Conservation (phyloP, 2,113 vertebrate species). For the Eonycteris spelaea region DNA sequence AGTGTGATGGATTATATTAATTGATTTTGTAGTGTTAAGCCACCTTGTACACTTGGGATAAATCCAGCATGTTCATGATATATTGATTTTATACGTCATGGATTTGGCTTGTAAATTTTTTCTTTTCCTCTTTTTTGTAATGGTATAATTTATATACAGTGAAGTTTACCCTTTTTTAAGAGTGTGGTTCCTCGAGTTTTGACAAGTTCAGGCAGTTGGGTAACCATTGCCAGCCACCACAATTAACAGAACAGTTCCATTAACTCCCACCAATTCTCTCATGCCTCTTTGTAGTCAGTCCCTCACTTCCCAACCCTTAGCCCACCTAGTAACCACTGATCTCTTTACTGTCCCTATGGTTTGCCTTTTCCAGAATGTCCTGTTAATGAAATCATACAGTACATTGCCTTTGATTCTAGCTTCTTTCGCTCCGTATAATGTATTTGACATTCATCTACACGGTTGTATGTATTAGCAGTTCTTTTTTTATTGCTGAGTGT, state of each 20-base stretch:
- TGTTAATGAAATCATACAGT: not conserved
- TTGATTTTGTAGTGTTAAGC: constrained; percentile 24
- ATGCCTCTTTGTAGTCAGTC: not conserved
- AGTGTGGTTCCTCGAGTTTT: constrained; percentile 8
- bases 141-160: not conserved
- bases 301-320: not conserved
- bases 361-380: not conserved
- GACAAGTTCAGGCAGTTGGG: not conserved
- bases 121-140: not conserved
- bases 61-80: not conserved
- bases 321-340: not conserved
- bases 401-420: not conserved
- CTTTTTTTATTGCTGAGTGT: not conserved
- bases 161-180: not conserved
- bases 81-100: not conserved
- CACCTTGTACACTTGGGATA: not conserved
- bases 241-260: constrained; percentile 22
- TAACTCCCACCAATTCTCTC: not conserved
- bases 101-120: not conserved
- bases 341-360: not conserved
- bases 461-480: not conserved
- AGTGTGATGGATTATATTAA: not conserved
- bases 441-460: constrained; percentile 10
- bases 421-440: not conserved
- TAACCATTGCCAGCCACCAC: not conserved